These are phyloP conservation scores for Pipistrellus pygmaeus DNA, from an alignment of 2,797 vertebrate genomes.

Conservation along the genomic window DNA sequence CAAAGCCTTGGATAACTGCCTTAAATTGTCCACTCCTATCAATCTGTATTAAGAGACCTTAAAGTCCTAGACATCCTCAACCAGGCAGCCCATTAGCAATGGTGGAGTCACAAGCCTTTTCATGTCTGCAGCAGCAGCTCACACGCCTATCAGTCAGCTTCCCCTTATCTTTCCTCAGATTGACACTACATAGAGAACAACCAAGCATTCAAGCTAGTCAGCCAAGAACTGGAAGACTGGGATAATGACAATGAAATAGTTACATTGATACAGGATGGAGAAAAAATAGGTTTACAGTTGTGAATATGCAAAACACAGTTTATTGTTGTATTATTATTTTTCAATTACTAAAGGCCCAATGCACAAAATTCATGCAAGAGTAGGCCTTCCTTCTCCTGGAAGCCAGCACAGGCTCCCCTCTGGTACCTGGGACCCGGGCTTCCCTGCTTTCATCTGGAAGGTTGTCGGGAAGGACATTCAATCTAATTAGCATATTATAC, in stretches of 20 bases:
- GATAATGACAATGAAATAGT: neutral
- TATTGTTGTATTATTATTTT: neutral
- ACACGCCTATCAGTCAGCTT: neutral
- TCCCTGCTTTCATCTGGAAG: no score
- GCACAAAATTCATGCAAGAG: no score
- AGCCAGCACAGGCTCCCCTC: no score
- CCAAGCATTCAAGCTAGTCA: neutral
- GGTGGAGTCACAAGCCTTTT: neutral
- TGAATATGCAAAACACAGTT: neutral
- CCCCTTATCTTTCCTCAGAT: neutral
- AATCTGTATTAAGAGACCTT: constrained; percentile 23
- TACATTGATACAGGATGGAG: neutral
- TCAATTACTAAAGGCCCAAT: neutral
- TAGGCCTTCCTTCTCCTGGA: no score
- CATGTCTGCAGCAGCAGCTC: neutral
- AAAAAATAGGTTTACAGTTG: neutral
- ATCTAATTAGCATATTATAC: no score
- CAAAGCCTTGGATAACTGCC: constrained; percentile 38
- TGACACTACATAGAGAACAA: neutral
- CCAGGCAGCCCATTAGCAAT: neutral
- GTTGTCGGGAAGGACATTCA: no score
- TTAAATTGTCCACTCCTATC: constrained; percentile 52
- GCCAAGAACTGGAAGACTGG: neutral
- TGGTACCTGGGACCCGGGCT: no score
- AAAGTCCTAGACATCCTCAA: neutral